Evolutionary conservation across 2,888 invertebrate species (phyloP).

Genomic region (Notocelia uddmanniana): DNA sequence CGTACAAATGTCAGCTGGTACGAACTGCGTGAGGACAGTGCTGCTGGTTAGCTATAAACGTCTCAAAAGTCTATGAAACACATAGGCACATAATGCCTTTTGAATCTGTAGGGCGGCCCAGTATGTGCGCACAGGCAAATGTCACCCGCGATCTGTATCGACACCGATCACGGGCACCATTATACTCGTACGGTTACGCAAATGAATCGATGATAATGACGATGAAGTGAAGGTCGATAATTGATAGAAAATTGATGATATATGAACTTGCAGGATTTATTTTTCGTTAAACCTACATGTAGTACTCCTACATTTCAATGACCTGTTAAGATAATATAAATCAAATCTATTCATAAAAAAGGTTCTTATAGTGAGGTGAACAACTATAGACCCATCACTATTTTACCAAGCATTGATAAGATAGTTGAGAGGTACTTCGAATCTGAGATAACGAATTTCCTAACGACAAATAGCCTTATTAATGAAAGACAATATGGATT

Average conservation of each 20-base stretch:
- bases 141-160: slow-evolving; percentile 51
- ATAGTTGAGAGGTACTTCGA: too few species aligned
- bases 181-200: slow-evolving; percentile 25
- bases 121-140: slow-evolving; percentile 50
- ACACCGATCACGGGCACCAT: slow-evolving; percentile 50
- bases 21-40: slow-evolving; percentile 24
- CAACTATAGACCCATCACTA: too few species aligned
- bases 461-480: too few species aligned
- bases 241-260: background rate
- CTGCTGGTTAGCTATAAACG: background rate
- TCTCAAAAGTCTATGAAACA: background rate
- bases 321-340: too few species aligned
- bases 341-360: too few species aligned
- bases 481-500: too few species aligned
- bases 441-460: too few species aligned
- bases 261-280: background rate
- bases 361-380: too few species aligned
- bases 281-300: too few species aligned
- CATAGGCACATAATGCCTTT: background rate
- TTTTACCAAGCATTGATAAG: too few species aligned
- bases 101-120: background rate
- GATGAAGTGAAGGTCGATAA: slow-evolving; percentile 13
- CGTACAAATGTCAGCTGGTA: slow-evolving; percentile 38
- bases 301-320: too few species aligned
- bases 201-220: slow-evolving; percentile 25